Base-by-base conservation (phyloP, 2,797 vertebrate species). In the Hemitrygon akajei region DNA sequence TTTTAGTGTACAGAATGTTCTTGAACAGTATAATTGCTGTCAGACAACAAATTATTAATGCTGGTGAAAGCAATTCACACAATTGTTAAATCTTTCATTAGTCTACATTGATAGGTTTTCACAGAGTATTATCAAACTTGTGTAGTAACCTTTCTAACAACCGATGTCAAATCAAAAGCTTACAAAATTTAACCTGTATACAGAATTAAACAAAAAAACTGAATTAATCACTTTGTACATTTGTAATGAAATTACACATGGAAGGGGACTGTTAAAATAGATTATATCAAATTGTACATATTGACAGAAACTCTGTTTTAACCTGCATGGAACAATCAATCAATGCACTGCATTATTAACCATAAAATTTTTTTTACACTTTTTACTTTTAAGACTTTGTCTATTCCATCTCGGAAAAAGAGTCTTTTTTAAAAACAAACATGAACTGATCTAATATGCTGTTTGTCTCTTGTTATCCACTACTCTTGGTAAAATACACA, bases 11-110 rank as follows among this genome's bases (percentile, higher is more conserved):
- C n/a, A 69, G 60, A 66, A 37, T 69, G 63, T 89, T 89, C 58
- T 10, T 9, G 2, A 69, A 69, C 69, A 69, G 69, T 37, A 69
- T 63, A 66, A 20, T n/a, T 87, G 34, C 63, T 89, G n/a, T 89
- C 60, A 89, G n/a, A 37, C n/a, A 89, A 89, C 66, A 10, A 37
- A 89, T 89, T 89, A n/a, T 89, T 89, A 89, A 18, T 69, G 60
- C 30, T 20, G 63, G 60, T 34, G 69, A 89, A 89, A 89, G 7
- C n/a, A 69, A 5, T 80, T n/a, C 34, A 22, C 86, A 37, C 63
- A 69, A 69, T 69, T n/a, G 30, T 87, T 16, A 63, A 87, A n/a
- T 34, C 16, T 89, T 89, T 69, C 4, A n/a, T 40, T 89, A 10
- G 63, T 37, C 86, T 37, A 89, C 86, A 10, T 89, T 69, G 82